phyloP scores from a whole-genome alignment of 2,797 vertebrate genomes.

The Podarcis lilfordi region DNA sequence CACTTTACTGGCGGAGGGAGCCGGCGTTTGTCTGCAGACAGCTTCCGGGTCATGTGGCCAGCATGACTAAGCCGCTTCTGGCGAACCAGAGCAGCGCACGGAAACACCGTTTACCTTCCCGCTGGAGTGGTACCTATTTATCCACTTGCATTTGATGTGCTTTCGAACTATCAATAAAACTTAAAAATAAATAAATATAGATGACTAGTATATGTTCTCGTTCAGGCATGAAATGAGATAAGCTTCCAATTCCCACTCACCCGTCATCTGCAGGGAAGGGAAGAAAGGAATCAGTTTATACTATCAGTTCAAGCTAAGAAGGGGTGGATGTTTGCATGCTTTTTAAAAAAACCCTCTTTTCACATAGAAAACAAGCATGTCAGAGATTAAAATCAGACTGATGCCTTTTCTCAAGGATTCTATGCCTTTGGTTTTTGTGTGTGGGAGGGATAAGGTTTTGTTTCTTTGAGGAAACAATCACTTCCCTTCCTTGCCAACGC shows the following conservation, averaged over 20 bases:
- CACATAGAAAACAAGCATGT: neutral
- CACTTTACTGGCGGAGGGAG: no score
- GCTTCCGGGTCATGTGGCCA: no score
- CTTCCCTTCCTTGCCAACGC: neutral
- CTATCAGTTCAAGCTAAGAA: neutral
- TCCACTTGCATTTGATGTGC: no score
- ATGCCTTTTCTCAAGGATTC: neutral
- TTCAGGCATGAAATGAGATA: neutral
- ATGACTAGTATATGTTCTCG: no score
- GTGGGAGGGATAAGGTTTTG: neutral
- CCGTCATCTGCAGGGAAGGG: neutral
- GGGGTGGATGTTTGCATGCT: neutral
- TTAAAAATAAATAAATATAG: no score
- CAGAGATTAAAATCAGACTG: neutral
- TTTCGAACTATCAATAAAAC: no score
- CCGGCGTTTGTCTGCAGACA: no score
- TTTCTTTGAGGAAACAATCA: neutral
- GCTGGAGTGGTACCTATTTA: no score
- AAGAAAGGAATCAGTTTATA: neutral
- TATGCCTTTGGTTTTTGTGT: neutral
- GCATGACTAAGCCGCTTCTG: no score
- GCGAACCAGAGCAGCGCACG: no score
- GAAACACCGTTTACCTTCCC: no score
- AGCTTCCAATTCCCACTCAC: neutral
- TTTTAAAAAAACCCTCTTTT: neutral